These are phyloP conservation scores for Noctilio leporinus DNA, from an alignment of 2,113 vertebrate species.

Conservation along the genomic window DNA sequence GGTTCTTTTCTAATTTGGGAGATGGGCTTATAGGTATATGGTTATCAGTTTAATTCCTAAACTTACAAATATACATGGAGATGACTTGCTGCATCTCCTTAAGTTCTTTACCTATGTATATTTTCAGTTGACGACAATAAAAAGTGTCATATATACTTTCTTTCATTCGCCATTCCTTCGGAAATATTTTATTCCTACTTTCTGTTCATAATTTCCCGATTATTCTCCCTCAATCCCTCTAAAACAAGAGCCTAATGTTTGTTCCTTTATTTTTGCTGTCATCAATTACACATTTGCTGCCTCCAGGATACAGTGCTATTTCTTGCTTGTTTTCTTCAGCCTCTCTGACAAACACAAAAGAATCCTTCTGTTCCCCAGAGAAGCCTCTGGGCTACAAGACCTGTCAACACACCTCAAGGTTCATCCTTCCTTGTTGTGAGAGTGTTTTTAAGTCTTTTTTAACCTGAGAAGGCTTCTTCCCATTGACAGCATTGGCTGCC, in stretches of 20 bases:
- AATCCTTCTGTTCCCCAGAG: conserved; percentile 41
- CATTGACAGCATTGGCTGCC: neutral
- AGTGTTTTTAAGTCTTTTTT: neutral
- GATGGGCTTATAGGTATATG: neutral
- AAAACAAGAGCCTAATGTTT: conserved; percentile 5
- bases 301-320: neutral
- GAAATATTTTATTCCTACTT: neutral
- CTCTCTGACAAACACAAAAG: conserved; percentile 51
- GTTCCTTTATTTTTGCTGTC: conserved; percentile 7
- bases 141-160: neutral
- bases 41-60: neutral
- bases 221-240: conserved; percentile 1
- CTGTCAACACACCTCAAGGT: conserved; percentile 25
- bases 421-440: neutral
- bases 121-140: neutral
- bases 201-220: conserved; percentile 20
- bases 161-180: neutral
- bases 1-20: conserved; percentile 19
- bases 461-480: neutral
- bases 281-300: conserved; percentile 39
- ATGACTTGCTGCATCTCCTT: neutral
- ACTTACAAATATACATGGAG: neutral
- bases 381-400: neutral
- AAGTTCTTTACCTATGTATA: neutral
- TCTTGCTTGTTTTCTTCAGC: conserved; percentile 25